Conservation (phyloP, 2,888 invertebrate genomes). For the Arrhopalites spinosus region DNA sequence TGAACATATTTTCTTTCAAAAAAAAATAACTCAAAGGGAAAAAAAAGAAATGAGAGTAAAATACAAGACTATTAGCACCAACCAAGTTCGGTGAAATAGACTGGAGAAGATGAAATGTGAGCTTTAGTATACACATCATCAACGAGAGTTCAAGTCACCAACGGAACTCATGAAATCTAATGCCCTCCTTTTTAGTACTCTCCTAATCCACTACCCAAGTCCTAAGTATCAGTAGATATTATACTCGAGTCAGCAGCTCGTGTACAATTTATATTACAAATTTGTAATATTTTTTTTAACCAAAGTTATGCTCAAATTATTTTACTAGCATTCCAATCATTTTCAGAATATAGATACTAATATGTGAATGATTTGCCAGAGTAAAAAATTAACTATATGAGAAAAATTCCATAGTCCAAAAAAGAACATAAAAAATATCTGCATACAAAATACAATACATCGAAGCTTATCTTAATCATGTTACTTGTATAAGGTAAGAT, state of each 20-base stretch:
- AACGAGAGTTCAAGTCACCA: not conserved
- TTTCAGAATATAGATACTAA: not conserved
- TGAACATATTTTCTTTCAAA: not conserved
- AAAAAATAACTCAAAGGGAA: not conserved
- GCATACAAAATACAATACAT: too few species aligned
- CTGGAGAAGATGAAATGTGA: constrained; percentile 1
- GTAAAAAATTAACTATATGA: not conserved
- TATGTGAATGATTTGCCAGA: too few species aligned
- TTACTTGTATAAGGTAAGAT: too few species aligned
- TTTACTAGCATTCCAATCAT: not conserved
- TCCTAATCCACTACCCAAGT: not conserved
- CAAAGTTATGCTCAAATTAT: not conserved
- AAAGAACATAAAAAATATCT: not conserved
- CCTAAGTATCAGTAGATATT: not conserved
- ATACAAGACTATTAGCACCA: not conserved
- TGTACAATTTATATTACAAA: not conserved
- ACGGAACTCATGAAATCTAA: constrained; percentile 8
- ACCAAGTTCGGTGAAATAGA: not conserved
- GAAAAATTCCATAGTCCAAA: not conserved
- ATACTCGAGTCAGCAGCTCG: not conserved
- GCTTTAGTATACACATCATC: not conserved
- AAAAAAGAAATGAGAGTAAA: not conserved
- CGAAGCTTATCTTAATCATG: too few species aligned
- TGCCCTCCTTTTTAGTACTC: constrained; percentile 6
- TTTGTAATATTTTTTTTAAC: too few species aligned